These are phyloP conservation scores for Himalopsyche kuldschensis DNA, from an alignment of 2,888 invertebrate species.

Conservation along the genomic window DNA sequence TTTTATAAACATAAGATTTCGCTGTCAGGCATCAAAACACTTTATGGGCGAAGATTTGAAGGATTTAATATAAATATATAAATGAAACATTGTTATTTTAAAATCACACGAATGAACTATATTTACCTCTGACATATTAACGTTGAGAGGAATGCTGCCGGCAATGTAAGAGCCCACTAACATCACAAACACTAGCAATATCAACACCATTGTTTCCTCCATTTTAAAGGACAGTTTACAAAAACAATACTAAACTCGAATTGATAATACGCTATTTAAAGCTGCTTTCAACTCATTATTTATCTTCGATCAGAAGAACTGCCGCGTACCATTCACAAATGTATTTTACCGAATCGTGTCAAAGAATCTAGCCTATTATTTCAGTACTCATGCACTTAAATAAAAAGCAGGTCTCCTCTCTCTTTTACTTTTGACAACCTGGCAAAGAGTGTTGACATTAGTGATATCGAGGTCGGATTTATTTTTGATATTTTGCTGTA, in stretches of 20 bases:
- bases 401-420: background rate
- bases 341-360: background rate
- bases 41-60: background rate
- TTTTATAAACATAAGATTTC: background rate
- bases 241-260: background rate
- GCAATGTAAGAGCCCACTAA: slow-evolving; percentile 93
- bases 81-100: background rate
- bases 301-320: background rate
- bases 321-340: background rate
- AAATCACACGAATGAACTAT: background rate
- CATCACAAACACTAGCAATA: slow-evolving; percentile 89
- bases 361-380: background rate
- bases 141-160: slow-evolving; percentile 92
- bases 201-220: slow-evolving; percentile 83
- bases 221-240: slow-evolving; percentile 52
- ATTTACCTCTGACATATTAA: slow-evolving; percentile 90
- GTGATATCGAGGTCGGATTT: no score
- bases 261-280: background rate
- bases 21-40: background rate
- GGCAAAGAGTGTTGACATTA: slow-evolving; percentile 7
- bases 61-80: background rate
- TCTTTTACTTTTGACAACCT: slow-evolving; percentile 21
- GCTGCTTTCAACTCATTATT: background rate
- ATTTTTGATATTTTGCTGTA: no score
- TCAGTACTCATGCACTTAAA: no score